Percentiles rank a stretch among this genome's conserved stretches.
These are phyloP conservation scores for Henricia sp. DNA, from an alignment of 53 echinoderm and acorn worm species.

Conservation along the genomic window DNA sequence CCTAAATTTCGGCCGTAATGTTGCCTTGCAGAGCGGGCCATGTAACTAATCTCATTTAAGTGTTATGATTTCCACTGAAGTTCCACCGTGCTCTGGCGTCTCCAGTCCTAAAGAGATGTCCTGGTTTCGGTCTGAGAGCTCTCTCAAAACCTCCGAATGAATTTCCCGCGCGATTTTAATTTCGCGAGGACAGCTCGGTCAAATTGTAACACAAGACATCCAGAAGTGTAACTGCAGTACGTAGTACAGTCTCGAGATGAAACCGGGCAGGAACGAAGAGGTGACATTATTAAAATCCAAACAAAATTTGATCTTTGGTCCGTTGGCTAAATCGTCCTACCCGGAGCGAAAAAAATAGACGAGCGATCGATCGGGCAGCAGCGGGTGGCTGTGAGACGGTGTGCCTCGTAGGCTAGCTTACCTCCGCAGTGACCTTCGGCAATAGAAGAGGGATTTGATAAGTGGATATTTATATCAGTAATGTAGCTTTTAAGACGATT, in stretches of 20 bases:
- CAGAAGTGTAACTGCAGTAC: no score
- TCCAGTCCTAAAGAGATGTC: not conserved
- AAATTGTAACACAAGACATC: no score
- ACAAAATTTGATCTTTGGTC: not conserved
- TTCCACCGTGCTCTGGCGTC: not conserved
- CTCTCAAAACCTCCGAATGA: not conserved
- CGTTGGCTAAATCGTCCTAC: not conserved
- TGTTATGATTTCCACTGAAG: not conserved
- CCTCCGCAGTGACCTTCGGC: slow-evolving; percentile 24
- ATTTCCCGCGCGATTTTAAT: not conserved
- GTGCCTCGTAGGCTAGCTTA: slow-evolving; percentile 5
- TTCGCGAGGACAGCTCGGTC: not conserved
- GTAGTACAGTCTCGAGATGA: no score
- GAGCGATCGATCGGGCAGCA: not conserved
- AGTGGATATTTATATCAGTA: slow-evolving; percentile 33
- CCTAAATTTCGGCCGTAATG: not conserved
- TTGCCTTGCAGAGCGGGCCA: not conserved
- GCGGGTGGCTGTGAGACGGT: not conserved
- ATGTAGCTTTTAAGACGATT: slow-evolving; percentile 51
- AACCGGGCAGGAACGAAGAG: not conserved
- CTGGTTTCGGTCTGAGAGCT: not conserved
- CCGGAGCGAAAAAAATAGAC: not conserved
- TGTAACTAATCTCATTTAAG: slow-evolving; percentile 6
- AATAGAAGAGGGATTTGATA: not conserved
- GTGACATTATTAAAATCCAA: slow-evolving; percentile 7